Base-by-base conservation (phyloP, 2,888 invertebrate species). In the Diaprepes abbreviatus region DNA sequence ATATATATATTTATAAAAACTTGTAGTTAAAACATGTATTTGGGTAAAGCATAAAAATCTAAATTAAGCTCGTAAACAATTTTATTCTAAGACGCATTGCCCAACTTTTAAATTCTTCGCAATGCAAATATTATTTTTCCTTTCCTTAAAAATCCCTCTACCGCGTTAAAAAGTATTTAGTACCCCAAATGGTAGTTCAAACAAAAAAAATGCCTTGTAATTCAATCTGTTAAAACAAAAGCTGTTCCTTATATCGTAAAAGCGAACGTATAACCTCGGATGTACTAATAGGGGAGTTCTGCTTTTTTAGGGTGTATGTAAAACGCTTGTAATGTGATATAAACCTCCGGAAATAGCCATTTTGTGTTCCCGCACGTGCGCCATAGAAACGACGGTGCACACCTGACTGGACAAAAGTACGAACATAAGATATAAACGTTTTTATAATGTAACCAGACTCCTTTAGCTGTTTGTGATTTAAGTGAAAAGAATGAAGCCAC, bases 311-410 rank as follows among this genome's bases (percentile, higher is more conserved):
- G 55, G 55, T 55, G 38, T 24, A 24, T 12, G 12, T 55, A 55
- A 50, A 63, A 52, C 12, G 50, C 17, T 28, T n/a, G 76, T 72
- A 78, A 78, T 70, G 60, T 69, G 75, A 79, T 76, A 73, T 68
- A 9, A 36, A 66, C 71, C 70, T 71, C 79, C 78, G 79, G 79
- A 79, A 78, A 76, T 76, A 78, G 75, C 74, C 77, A 76, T 78
- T 63, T 79, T 78, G 77, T 76, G 70, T 66, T 58, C 66, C 70
- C 76, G 78, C 78, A 79, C 79, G 79, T 79, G 79, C 77, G 77
- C 68, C 40, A 70, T 59, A 71, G 17, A 57, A 64, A 17, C 58
- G 19, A 24, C 33, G 36, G 35, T 21, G 14, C 36, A 62, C 62
- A 62, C 62, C 62, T 62, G 45, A 45, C 12, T 24, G 24, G 24